Percentiles rank a stretch among this genome's conserved stretches.
Evolutionary conservation across 2,888 invertebrate species (phyloP).

Genomic region (Caenorhabditis japonica): DNA sequence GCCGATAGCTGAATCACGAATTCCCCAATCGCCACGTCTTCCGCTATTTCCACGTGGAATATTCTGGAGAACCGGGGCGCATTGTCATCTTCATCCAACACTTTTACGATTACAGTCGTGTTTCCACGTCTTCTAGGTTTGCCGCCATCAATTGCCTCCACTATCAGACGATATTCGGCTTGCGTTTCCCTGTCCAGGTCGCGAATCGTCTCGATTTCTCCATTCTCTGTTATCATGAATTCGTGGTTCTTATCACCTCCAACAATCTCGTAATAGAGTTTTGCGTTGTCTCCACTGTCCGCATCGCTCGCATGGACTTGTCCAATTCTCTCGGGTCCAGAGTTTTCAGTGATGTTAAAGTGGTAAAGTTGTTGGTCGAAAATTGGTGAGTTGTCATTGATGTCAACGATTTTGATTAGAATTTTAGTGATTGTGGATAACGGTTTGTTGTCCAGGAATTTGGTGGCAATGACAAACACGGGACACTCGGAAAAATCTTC

Average conservation of each 20-base stretch:
- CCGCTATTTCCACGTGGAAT: slow-evolving; percentile 61
- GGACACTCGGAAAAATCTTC: slow-evolving; percentile 37
- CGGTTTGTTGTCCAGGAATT: slow-evolving; percentile 45
- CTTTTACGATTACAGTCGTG: slow-evolving; percentile 41
- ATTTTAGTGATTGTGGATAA: slow-evolving; percentile 48
- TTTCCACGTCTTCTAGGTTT: slow-evolving; percentile 81
- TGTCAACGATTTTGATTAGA: slow-evolving; percentile 81
- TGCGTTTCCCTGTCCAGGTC: slow-evolving; percentile 60
- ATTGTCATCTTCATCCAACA: slow-evolving; percentile 94
- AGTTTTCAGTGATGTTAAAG: slow-evolving; percentile 61
- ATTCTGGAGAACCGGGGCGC: slow-evolving; percentile 85
- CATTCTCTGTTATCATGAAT: slow-evolving; percentile 77
- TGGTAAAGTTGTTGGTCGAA: slow-evolving; percentile 80
- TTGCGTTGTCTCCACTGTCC: slow-evolving; percentile 79
- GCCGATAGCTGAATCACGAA: slow-evolving; percentile 54
- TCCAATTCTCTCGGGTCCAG: slow-evolving; percentile 74
- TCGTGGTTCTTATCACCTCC: slow-evolving; percentile 88
- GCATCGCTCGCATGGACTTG: slow-evolving; percentile 88
- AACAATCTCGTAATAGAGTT: slow-evolving; percentile 34
- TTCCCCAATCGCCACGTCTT: slow-evolving; percentile 52
- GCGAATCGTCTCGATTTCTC: slow-evolving; percentile 34
- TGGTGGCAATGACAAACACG: slow-evolving; percentile 50
- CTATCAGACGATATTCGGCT: slow-evolving; percentile 85
- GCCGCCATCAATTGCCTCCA: slow-evolving; percentile 88
- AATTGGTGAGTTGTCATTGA: slow-evolving; percentile 94